Evolutionary conservation across 2,888 invertebrate species (phyloP), one percentile per base, ranked within the genome.

Genomic region (Pachycephus smyrnensis): DNA sequence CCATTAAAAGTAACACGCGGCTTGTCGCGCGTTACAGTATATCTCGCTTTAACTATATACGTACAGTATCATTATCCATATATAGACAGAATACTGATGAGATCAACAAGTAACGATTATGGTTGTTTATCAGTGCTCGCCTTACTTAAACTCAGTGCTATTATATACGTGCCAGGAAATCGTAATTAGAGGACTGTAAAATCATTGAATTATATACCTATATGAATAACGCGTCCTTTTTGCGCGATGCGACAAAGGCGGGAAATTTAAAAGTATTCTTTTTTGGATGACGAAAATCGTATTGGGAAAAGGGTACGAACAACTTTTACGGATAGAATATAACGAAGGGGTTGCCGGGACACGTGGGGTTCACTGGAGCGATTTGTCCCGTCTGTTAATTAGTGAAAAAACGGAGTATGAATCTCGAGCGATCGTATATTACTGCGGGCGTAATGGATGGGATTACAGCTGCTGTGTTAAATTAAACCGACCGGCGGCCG

Each of bases 331-430:
- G 12, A 71, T 31, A 71, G 71, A 71, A 23, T 71, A 32, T 71
- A 76, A 77, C 76, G 77, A 76, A 73, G 78, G 75, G 79, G 79
- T 75, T 82, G 82, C 80, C 79, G 77, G 81, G 77, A 82, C 78
- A 82, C 81, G 81, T 83, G 86, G 85, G 85, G 87, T 88, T 89
- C 87, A 90, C 84, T 83, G 85, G 90, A 91, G 91, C 91, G 91
- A 91, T 91, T 91, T 91, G 91, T 91, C 91, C 91, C 91, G 91
- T 91, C 91, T 91, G 91, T 91, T 91, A 91, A 91, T 91, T 91
- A 91, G 91, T 91, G 91, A 91, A 91, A 91, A 91, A 91, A 91
- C 90, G 90, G 91, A 91, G 91, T 91, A 91, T 91, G 91, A 91
- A 91, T 91, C 91, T 91, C 91, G 91, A 91, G 91, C 91, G 91